A percentile compares a stretch with the other conserved stretches of the same genome.
Conservation (phyloP, 2,888 invertebrate genomes). For the Harpagoxenus sublaevis region DNA sequence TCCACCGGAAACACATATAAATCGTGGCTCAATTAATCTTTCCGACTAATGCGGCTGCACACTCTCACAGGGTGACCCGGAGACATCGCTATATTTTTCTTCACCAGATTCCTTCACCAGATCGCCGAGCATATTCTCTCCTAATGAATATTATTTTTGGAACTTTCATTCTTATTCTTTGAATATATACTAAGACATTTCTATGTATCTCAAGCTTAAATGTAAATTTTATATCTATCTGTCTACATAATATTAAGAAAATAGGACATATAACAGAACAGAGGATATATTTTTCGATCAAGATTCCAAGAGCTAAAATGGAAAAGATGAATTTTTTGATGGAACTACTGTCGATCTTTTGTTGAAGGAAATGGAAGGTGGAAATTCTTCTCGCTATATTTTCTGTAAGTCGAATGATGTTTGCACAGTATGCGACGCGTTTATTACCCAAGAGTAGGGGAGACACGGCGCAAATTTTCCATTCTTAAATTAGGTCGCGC, state of each 20-base stretch:
- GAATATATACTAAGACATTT: neutral
- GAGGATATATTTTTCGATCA: neutral
- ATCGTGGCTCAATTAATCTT: constrained; percentile 33
- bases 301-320: neutral
- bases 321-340: neutral
- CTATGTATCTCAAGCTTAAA: neutral
- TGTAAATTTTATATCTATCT: neutral
- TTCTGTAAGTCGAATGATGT: constrained; percentile 52
- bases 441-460: constrained; percentile 39
- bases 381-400: constrained; percentile 37
- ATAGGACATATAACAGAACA: too few relatives aligned
- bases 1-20: constrained; percentile 33
- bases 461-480: constrained; percentile 53
- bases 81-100: constrained; percentile 15
- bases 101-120: neutral
- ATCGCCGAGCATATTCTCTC: neutral
- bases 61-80: neutral
- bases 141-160: neutral
- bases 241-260: neutral
- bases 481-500: constrained; percentile 69
- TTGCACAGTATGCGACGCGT: constrained; percentile 48
- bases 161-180: neutral
- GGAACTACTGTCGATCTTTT: constrained; percentile 22
- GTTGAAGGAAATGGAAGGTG: constrained; percentile 2
- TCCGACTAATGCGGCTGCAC: constrained; percentile 12